phyloP scores from a whole-genome alignment of 1,140 invertebrate genomes.

The Bombyx mandarina region DNA sequence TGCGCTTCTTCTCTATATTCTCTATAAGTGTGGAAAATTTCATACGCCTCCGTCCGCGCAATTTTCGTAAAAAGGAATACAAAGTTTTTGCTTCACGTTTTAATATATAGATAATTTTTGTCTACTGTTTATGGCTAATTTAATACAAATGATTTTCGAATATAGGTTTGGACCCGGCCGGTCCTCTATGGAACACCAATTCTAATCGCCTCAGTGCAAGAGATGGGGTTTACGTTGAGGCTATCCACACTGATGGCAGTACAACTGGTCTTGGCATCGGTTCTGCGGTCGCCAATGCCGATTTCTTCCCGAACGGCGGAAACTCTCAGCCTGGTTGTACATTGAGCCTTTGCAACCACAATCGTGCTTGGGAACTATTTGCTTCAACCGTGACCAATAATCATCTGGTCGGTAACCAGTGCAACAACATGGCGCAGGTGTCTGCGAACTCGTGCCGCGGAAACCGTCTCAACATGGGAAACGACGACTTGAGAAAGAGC shows the following conservation, averaged over 20 bases:
- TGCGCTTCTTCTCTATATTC: too few species aligned
- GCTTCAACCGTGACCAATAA: constrained; percentile 47
- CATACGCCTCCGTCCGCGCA: too few species aligned
- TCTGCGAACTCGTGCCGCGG: constrained; percentile 17
- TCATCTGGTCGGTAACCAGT: constrained; percentile 25
- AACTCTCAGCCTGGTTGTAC: constrained; percentile 55
- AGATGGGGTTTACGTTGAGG: constrained; percentile 76
- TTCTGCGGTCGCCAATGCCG: constrained; percentile 71
- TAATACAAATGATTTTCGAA: neutral
- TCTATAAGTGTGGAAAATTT: too few species aligned
- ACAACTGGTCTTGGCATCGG: constrained; percentile 65
- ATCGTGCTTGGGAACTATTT: constrained; percentile 73
- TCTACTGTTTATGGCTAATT: neutral
- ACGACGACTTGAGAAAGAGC: constrained; percentile 2
- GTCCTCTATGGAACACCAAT: constrained; percentile 23
- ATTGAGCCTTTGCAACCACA: constrained; percentile 73
- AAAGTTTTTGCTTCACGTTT: too few species aligned
- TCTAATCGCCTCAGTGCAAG: constrained; percentile 14
- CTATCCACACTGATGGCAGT: constrained; percentile 77
- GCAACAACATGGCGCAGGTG: constrained; percentile 18
- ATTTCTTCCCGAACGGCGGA: constrained; percentile 88
- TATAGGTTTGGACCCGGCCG: constrained; percentile 9
- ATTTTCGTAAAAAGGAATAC: too few species aligned
- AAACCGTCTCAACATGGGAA: constrained; percentile 4
- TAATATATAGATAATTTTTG: too few species aligned